These are phyloP conservation scores for Lasiommata megera DNA, from an alignment of 2,888 invertebrate species.

Conservation along the genomic window DNA sequence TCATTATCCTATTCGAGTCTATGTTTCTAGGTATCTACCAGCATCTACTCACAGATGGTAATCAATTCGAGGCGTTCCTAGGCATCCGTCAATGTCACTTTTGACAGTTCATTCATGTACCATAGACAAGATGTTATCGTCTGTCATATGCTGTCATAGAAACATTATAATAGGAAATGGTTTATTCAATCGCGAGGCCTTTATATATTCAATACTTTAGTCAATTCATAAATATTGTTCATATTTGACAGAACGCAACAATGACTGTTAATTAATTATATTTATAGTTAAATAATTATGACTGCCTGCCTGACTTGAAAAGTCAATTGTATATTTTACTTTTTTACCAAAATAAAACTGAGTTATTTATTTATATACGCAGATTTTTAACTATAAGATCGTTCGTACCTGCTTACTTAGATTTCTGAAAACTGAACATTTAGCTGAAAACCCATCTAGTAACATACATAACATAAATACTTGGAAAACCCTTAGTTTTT, in stretches of 20 bases:
- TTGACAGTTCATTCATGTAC: constrained; percentile 4
- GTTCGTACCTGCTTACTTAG: no score
- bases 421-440: no score
- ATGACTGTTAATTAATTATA: neutral
- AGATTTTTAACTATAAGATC: no score
- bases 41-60: neutral
- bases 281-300: no score
- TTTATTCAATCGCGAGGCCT: neutral
- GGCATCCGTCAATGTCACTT: neutral
- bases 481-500: no score
- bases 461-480: no score
- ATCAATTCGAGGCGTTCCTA: neutral
- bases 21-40: neutral
- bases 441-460: no score
- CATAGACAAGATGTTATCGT: constrained; percentile 3
- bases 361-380: no score
- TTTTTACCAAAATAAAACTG: no score
- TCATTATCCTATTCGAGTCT: neutral
- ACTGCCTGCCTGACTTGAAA: no score
- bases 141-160: constrained; percentile 1
- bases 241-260: neutral
- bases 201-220: neutral
- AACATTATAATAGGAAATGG: neutral
- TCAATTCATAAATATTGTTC: neutral
- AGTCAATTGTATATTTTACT: no score